Evolutionary conservation across 1,140 invertebrate species (phyloP).

Genomic region (Drosophila dunni): DNA sequence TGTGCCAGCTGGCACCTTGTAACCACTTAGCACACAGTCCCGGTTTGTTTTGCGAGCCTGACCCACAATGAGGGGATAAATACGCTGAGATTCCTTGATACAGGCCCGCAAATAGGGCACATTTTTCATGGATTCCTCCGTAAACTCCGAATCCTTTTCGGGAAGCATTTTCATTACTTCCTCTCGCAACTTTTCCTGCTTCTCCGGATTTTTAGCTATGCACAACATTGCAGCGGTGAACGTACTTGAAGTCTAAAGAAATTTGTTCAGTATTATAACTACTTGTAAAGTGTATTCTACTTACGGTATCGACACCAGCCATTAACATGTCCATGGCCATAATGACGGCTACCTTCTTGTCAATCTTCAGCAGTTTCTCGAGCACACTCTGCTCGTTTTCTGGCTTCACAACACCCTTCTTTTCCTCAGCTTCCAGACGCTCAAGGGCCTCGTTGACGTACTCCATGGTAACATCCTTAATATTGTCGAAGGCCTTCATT

Average conservation of each 20-base stretch:
- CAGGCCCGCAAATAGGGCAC: slow-evolving; percentile 88
- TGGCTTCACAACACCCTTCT: slow-evolving; percentile 34
- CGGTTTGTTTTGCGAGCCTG: slow-evolving; percentile 85
- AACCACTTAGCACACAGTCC: slow-evolving; percentile 87
- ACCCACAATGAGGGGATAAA: slow-evolving; percentile 86
- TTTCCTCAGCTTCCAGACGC: slow-evolving; percentile 60
- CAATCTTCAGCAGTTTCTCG: slow-evolving; percentile 84
- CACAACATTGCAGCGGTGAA: slow-evolving; percentile 46
- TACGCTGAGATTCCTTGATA: slow-evolving; percentile 87
- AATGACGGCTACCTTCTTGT: slow-evolving; percentile 84
- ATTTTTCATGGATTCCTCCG: slow-evolving; percentile 85
- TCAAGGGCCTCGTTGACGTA: slow-evolving; percentile 72
- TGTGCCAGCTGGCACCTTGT: slow-evolving; percentile 87
- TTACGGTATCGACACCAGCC: slow-evolving; percentile 78
- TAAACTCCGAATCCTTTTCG: slow-evolving; percentile 85
- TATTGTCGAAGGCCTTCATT: slow-evolving; percentile 84
- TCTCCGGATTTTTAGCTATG: slow-evolving; percentile 88
- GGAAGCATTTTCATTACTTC: slow-evolving; percentile 87
- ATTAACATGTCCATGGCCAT: slow-evolving; percentile 83
- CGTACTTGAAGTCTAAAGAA: slow-evolving; percentile 55
- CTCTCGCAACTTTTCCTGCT: slow-evolving; percentile 88
- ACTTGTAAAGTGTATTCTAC: slow-evolving; percentile 3
- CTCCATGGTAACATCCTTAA: slow-evolving; percentile 46
- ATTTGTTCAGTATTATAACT: background rate
- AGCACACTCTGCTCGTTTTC: slow-evolving; percentile 67